Conservation (phyloP, 1,140 invertebrate genomes). For the Drosophila burlai region DNA sequence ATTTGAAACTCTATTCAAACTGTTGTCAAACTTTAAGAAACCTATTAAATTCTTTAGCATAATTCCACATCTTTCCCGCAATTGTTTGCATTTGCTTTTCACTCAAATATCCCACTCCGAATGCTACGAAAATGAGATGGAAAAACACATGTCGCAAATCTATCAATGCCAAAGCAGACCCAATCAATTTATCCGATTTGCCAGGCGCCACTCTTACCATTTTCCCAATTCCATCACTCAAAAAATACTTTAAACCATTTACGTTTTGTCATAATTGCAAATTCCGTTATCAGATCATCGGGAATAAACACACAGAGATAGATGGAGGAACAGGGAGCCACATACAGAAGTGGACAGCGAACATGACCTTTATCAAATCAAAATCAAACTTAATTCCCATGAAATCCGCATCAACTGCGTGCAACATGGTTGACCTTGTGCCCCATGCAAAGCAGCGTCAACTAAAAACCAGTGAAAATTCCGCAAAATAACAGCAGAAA, state of each 20-base stretch:
- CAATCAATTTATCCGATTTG: slow-evolving; percentile 37
- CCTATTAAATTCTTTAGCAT: background rate
- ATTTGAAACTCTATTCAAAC: background rate
- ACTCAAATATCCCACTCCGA: background rate
- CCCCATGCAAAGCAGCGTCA: slow-evolving; percentile 16
- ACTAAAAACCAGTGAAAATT: slow-evolving; percentile 40
- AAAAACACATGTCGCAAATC: slow-evolving; percentile 26
- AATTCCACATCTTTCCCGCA: background rate
- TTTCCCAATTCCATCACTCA: slow-evolving; percentile 28
- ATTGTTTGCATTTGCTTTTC: slow-evolving; percentile 6
- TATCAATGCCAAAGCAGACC: slow-evolving; percentile 22
- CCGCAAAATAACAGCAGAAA: slow-evolving; percentile 25
- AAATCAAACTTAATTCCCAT: slow-evolving; percentile 62
- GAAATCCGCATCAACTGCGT: slow-evolving; percentile 54
- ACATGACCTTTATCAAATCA: slow-evolving; percentile 62
- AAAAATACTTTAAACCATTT: slow-evolving; percentile 46
- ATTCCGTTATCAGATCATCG: slow-evolving; percentile 53
- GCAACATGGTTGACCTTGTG: slow-evolving; percentile 63
- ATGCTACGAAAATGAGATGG: background rate
- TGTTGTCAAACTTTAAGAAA: background rate
- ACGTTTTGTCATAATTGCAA: slow-evolving; percentile 54
- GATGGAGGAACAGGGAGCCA: background rate
- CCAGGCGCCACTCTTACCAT: slow-evolving; percentile 10
- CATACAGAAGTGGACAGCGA: slow-evolving; percentile 12
- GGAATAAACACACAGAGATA: slow-evolving; percentile 22